Conservation (phyloP, 2,888 invertebrate species). For the Patella depressa region DNA sequence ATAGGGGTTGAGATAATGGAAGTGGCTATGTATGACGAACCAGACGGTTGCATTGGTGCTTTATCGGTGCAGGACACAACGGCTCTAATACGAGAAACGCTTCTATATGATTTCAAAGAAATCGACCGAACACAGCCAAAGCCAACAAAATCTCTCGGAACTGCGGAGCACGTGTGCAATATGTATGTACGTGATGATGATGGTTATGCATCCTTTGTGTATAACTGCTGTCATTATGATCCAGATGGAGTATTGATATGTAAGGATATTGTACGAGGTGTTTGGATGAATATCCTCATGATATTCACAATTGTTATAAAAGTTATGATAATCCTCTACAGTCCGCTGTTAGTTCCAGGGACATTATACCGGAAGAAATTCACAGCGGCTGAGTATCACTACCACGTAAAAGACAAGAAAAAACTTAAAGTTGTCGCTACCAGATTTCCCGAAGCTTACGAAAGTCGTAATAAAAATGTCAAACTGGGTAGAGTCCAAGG, state of each 20-base stretch:
- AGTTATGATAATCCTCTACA: constrained; percentile 52
- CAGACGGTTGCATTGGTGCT: constrained; percentile 47
- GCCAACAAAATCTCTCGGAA: constrained; percentile 20
- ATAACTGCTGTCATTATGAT: constrained; percentile 35
- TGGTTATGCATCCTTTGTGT: constrained; percentile 36
- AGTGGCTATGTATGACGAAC: constrained; percentile 48
- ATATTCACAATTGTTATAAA: constrained; percentile 50
- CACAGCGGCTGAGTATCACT: not conserved
- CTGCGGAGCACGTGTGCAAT: constrained; percentile 46
- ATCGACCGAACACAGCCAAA: constrained; percentile 19
- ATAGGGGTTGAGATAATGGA: constrained; percentile 49
- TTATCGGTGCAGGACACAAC: constrained; percentile 31
- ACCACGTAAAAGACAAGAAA: not conserved
- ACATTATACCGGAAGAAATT: constrained; percentile 44
- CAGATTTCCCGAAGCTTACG: constrained; percentile 30
- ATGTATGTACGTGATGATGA: constrained; percentile 31
- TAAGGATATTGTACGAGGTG: constrained; percentile 36
- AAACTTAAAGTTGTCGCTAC: constrained; percentile 16
- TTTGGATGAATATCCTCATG: constrained; percentile 50
- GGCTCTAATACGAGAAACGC: constrained; percentile 36
- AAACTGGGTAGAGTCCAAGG: constrained; percentile 30
- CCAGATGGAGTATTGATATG: constrained; percentile 29
- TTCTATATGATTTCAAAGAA: constrained; percentile 50
- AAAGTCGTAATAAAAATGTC: constrained; percentile 24
- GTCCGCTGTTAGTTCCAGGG: constrained; percentile 55